Percentiles rank a stretch among this genome's conserved stretches.
Conservation (phyloP, 53 echinoderm and acorn worm species). For the Arbacia lixula region DNA sequence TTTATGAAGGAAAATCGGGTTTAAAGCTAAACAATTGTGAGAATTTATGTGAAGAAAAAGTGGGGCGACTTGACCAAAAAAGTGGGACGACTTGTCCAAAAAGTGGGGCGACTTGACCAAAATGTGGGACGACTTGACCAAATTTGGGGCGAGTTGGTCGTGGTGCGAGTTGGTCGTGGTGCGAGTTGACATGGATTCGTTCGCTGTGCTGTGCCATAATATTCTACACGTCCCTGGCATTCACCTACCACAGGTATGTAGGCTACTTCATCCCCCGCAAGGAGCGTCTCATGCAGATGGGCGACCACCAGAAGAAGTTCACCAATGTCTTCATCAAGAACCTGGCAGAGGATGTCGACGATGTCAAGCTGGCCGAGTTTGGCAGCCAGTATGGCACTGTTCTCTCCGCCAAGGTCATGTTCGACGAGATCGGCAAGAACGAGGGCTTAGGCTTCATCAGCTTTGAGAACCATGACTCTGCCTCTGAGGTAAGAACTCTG, state of each 20-base stretch:
- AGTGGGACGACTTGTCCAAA: no score
- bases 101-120: no score
- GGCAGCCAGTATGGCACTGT: constrained; percentile 74
- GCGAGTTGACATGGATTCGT: no score
- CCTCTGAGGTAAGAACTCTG: constrained; percentile 63
- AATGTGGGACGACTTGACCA: no score
- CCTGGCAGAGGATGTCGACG: constrained; percentile 80
- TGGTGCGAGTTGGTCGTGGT: no score
- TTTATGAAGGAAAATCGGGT: no score
- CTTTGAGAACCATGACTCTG: constrained; percentile 83
- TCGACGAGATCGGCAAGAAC: constrained; percentile 71
- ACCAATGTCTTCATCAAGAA: constrained; percentile 98
- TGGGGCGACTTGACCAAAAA: no score
- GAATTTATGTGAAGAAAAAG: no score
- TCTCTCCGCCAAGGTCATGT: constrained; percentile 88
- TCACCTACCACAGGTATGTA: constrained; percentile 69
- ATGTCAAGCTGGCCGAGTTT: constrained; percentile 67
- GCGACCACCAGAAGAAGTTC: constrained; percentile 88
- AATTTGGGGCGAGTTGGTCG: no score
- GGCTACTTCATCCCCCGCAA: constrained; percentile 90
- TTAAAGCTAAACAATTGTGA: no score
- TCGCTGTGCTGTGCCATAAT: no score
- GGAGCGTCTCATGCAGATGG: constrained; percentile 80
- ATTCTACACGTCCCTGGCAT: background rate
- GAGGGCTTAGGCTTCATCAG: constrained; percentile 94